phyloP scores from a whole-genome alignment of 1,140 invertebrate species.

The Diachasma alloeum region DNA sequence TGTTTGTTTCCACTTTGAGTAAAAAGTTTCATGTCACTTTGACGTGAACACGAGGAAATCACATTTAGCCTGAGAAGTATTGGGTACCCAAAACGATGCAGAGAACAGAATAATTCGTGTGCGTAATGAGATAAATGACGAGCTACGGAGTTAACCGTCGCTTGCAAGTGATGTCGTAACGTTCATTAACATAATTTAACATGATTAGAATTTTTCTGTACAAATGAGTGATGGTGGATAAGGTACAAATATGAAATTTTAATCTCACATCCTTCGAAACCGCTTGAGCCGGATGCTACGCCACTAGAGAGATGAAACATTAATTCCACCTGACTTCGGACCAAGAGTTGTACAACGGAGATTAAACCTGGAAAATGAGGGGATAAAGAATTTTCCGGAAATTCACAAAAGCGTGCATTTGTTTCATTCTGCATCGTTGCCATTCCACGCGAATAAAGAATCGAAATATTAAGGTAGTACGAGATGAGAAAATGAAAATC shows the following conservation, averaged over 20 bases:
- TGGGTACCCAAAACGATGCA: too few species aligned
- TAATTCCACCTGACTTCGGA: background rate
- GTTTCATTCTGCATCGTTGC: background rate
- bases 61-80: too few species aligned
- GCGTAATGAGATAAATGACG: too few species aligned
- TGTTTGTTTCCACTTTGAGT: too few species aligned
- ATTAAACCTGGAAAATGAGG: background rate
- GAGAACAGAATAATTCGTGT: too few species aligned
- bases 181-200: too few species aligned
- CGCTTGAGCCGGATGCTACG: background rate
- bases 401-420: background rate
- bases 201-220: too few species aligned
- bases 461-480: background rate
- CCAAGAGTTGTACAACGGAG: background rate
- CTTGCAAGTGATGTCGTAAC: too few species aligned
- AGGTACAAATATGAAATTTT: background rate
- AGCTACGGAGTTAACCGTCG: too few species aligned
- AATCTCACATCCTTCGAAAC: background rate
- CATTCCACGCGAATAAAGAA: background rate
- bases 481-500: background rate
- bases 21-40: too few species aligned
- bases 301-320: background rate
- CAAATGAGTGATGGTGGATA: too few species aligned
- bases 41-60: too few species aligned
- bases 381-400: background rate